These are phyloP conservation scores for Goniozus legneri DNA, from an alignment of 1,140 invertebrate species.

Conservation along the genomic window DNA sequence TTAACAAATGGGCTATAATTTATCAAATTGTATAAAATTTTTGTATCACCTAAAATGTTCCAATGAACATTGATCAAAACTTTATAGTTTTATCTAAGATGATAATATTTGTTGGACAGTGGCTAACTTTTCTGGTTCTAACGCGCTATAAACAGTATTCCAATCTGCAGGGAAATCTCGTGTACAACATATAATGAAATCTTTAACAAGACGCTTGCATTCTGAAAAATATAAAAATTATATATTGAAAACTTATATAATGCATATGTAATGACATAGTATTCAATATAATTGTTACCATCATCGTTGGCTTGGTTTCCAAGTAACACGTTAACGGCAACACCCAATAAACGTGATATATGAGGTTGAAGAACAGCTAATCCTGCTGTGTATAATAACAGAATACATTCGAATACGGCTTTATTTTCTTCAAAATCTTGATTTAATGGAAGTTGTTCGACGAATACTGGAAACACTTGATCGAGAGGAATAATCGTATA, in stretches of 20 bases:
- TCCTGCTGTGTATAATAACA: constrained; percentile 60
- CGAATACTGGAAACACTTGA: constrained; percentile 69
- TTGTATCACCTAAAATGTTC: constrained; percentile 2
- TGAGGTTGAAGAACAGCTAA: constrained; percentile 55
- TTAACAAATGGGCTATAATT: too few relatives aligned
- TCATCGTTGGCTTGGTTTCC: constrained; percentile 53
- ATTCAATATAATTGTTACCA: constrained; percentile 35
- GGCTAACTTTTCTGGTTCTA: too few relatives aligned
- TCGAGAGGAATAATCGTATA: constrained; percentile 61
- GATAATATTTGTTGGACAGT: constrained; percentile 38
- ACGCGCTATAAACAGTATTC: constrained; percentile 39
- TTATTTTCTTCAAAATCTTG: constrained; percentile 75
- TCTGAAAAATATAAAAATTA: constrained; percentile 45
- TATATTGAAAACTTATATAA: constrained; percentile 5
- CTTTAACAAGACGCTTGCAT: constrained; percentile 46
- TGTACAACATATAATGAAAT: constrained; percentile 56
- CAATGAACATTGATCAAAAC: constrained; percentile 18
- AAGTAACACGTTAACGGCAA: constrained; percentile 54
- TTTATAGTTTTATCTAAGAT: too few relatives aligned
- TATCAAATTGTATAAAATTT: too few relatives aligned
- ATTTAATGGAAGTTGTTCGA: constrained; percentile 69
- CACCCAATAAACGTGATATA: constrained; percentile 56
- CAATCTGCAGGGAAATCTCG: constrained; percentile 60
- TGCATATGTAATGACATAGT: neutral
- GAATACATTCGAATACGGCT: constrained; percentile 66